Evolutionary conservation across 2,888 invertebrate genomes (phyloP).

Genomic region (Amorpha juglandis): DNA sequence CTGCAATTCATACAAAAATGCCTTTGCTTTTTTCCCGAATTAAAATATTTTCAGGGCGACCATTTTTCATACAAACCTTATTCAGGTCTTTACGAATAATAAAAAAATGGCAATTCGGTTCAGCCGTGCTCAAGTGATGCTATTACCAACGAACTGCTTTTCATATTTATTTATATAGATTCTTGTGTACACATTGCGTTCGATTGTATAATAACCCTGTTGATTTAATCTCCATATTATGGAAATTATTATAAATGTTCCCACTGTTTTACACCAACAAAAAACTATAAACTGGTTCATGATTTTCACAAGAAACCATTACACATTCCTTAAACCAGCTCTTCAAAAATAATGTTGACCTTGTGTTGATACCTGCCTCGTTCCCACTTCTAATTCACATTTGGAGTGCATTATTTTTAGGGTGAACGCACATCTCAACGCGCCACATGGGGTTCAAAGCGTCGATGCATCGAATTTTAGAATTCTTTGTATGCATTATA

Average conservation of each 20-base stretch:
- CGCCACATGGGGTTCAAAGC: no score
- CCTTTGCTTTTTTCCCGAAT: no score
- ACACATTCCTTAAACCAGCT: not conserved
- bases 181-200: not conserved
- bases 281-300: conserved; percentile 5
- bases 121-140: no score
- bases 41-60: no score
- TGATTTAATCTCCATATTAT: not conserved
- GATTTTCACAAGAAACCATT: not conserved
- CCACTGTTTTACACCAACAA: not conserved
- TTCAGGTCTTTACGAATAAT: no score
- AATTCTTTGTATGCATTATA: no score
- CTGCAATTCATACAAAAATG: no score
- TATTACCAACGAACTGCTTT: no score
- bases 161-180: no score
- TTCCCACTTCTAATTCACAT: not conserved
- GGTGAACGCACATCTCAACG: not conserved
- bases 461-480: no score
- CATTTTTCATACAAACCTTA: no score
- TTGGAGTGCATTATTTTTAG: not conserved
- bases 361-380: not conserved
- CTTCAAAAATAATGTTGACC: conserved; percentile 8
- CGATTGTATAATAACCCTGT: not conserved
- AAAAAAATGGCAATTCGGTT: no score
- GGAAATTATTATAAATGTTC: not conserved